Percentiles rank a stretch among this genome's conserved stretches.
Evolutionary conservation across 2,888 invertebrate species (phyloP).

Genomic region (Spilosoma lubricipeda): DNA sequence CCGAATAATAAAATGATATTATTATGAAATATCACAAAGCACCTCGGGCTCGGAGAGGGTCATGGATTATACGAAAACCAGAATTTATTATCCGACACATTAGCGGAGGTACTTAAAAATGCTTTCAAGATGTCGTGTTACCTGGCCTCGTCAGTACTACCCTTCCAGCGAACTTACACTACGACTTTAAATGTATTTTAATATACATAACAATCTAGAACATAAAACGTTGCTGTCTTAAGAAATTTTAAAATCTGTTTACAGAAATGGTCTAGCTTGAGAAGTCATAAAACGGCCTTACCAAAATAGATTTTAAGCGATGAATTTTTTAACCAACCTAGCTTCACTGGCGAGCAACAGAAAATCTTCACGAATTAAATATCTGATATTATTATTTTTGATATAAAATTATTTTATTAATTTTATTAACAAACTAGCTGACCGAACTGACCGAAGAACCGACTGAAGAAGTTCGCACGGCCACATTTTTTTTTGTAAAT

Average conservation of each 20-base stretch:
- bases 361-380: neutral
- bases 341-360: too few relatives aligned
- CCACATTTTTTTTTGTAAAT: too few relatives aligned
- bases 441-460: too few relatives aligned
- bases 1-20: constrained; percentile 29
- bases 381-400: neutral
- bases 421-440: too few relatives aligned
- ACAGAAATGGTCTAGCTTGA: too few relatives aligned
- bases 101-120: constrained; percentile 54
- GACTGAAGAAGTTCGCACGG: too few relatives aligned
- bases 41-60: constrained; percentile 19
- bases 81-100: constrained; percentile 51
- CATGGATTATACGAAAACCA: constrained; percentile 45
- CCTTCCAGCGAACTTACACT: constrained; percentile 22
- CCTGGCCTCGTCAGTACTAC: constrained; percentile 6
- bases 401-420: neutral
- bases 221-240: neutral
- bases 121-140: constrained; percentile 55
- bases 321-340: too few relatives aligned
- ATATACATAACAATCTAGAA: neutral
- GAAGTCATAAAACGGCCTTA: too few relatives aligned
- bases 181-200: neutral
- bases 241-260: neutral
- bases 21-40: constrained; percentile 26
- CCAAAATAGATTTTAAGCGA: too few relatives aligned